Evolutionary conservation across 1,140 invertebrate species (phyloP).

Genomic region (Cydia strobilella): DNA sequence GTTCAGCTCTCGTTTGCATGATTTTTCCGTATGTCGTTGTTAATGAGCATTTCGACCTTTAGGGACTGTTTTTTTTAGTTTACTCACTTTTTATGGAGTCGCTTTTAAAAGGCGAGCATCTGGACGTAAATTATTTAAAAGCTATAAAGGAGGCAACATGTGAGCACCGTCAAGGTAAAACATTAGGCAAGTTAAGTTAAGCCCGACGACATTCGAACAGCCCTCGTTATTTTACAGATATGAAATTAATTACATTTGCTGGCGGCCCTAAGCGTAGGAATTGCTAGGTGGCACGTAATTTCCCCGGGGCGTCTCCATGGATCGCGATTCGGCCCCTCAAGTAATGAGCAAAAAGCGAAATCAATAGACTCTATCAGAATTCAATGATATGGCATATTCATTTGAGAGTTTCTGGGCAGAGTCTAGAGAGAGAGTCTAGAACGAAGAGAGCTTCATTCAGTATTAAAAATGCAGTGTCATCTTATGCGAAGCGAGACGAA

Average conservation of each 20-base stretch:
- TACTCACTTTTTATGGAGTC: slow-evolving; percentile 12
- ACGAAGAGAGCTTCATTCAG: not conserved
- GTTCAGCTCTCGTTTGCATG: slow-evolving; percentile 24
- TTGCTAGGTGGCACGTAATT: slow-evolving; percentile 58
- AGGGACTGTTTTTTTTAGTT: slow-evolving; percentile 12
- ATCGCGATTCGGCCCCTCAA: slow-evolving; percentile 43
- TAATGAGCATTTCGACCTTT: slow-evolving; percentile 21
- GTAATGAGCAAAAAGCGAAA: slow-evolving; percentile 43
- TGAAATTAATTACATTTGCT: slow-evolving; percentile 61
- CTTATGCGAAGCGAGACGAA: not conserved
- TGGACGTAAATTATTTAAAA: not conserved
- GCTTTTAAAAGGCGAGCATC: not conserved
- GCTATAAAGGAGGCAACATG: not conserved
- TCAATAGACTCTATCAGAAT: slow-evolving; percentile 12
- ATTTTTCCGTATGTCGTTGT: slow-evolving; percentile 31
- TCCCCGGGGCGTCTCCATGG: slow-evolving; percentile 52
- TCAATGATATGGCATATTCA: slow-evolving; percentile 26
- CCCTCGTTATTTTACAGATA: slow-evolving; percentile 43
- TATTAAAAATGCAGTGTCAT: slow-evolving; percentile 10
- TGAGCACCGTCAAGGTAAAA: slow-evolving; percentile 2
- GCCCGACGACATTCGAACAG: slow-evolving; percentile 33
- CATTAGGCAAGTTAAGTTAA: not conserved
- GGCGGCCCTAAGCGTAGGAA: slow-evolving; percentile 51
- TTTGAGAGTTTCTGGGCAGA: not conserved
- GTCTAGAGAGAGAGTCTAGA: no score